Evolutionary conservation across 2,113 vertebrate species (phyloP).

Genomic region (Narcine bancroftii): DNA sequence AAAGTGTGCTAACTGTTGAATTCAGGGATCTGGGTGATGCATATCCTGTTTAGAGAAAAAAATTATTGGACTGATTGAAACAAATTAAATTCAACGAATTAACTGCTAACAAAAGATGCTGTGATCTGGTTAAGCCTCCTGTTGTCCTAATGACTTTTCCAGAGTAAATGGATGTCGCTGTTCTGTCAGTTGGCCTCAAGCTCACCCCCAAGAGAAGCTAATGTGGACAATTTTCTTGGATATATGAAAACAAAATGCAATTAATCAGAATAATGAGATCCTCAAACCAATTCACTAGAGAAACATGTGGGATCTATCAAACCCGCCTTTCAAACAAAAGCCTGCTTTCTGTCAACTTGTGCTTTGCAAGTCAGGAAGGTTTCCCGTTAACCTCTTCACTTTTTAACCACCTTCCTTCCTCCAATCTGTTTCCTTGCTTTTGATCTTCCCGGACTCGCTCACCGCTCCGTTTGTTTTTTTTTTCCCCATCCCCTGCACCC

Average conservation of each 20-base stretch:
- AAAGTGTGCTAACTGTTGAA: neutral
- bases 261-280: conserved; percentile 27
- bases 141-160: neutral
- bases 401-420: neutral
- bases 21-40: neutral
- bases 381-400: neutral
- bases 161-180: neutral
- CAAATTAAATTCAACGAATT: conserved; percentile 2
- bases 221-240: conserved; percentile 15
- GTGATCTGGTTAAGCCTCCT: neutral
- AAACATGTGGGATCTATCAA: neutral
- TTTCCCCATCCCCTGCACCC: neutral
- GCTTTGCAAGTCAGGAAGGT: neutral
- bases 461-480: neutral
- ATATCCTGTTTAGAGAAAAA: neutral
- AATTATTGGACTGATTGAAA: neutral
- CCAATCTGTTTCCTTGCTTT: neutral
- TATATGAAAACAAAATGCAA: neutral
- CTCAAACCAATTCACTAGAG: conserved; percentile 8
- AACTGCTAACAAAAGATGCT: neutral
- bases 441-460: neutral
- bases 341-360: neutral
- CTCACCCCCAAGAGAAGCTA: conserved; percentile 3
- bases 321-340: neutral
- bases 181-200: conserved; percentile 9